Evolutionary conservation across 2,797 vertebrate genomes (phyloP).

Genomic region (Neopelma chrysocephalum): DNA sequence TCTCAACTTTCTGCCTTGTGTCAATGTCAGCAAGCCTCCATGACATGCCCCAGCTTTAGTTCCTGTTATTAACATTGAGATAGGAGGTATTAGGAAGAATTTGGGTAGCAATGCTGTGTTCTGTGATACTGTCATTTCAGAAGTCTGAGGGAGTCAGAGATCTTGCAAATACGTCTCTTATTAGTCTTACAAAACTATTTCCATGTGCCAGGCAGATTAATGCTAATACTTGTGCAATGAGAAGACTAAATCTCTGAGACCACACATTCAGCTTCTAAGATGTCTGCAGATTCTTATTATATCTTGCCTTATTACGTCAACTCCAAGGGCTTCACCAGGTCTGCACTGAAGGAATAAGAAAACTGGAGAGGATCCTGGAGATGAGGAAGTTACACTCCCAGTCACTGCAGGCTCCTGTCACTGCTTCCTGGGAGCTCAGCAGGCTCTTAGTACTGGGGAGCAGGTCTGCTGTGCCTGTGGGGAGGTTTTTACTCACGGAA

Average conservation of each 20-base stretch:
- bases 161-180: neutral
- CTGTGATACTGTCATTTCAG: neutral
- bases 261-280: neutral
- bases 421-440: neutral
- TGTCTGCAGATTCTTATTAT: neutral
- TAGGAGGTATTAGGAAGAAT: neutral
- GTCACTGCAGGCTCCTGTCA: neutral
- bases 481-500: neutral
- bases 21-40: neutral
- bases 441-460: neutral
- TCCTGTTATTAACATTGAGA: neutral
- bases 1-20: slow-evolving; percentile 28
- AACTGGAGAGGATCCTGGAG: neutral
- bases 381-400: neutral
- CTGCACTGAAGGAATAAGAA: neutral
- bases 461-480: neutral
- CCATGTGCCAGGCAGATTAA: neutral
- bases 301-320: neutral
- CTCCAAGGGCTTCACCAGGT: neutral
- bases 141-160: neutral
- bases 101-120: neutral
- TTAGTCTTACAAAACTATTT: neutral
- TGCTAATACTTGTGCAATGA: neutral
- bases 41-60: neutral
- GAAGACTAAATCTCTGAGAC: neutral